Evolutionary conservation across 2,113 vertebrate genomes (phyloP), one percentile per base, ranked within the genome.

Genomic region (Silurus glanis): DNA sequence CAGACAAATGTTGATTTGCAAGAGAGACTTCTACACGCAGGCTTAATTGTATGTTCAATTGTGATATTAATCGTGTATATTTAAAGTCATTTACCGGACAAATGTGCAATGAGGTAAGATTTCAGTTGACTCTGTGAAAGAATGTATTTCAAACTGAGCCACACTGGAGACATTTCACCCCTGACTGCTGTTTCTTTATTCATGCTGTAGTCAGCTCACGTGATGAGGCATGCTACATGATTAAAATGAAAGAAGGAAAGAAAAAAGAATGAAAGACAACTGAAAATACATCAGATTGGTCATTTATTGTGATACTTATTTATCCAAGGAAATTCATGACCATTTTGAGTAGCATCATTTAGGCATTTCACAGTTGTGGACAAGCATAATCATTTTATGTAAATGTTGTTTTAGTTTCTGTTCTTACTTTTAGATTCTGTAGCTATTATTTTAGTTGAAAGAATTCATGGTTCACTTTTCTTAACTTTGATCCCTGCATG

Each of bases 101-200:
- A 56, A 76, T 83, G 81, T 87, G 86, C 86, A 87, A 78, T 87
- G 80, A 28, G 56, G 28, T 76, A 45, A 66, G 47, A 66, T 78
- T 75, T 47, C 49, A 67, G n/a, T 53, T 47, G 19, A 58, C 51
- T 83, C 58, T 49, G 25, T n/a, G 25, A 53, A 82, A 62, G 47
- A 82, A 62, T 6, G 4, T 14, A 28, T 79, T 85, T 64, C 37
- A 76, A 66, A 56, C 61, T 79, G 84, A 80, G 84, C 84, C 84
- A 47, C 83, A 55, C 45, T 58, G 45, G 55, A 19, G 17, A 7
- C n/a, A 67, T 56, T 45, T 69, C 4, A 69, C 14, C 53, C 61
- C 16, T 6, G 55, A 28, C 4, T 21, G 16, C 71, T 84, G 83
- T 49, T 76, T 78, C 8, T 56, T 78, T 78, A 78, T 78, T 78